These are phyloP conservation scores for Oreochromis mossambicus DNA, from an alignment of 2,797 vertebrate species.

Conservation along the genomic window DNA sequence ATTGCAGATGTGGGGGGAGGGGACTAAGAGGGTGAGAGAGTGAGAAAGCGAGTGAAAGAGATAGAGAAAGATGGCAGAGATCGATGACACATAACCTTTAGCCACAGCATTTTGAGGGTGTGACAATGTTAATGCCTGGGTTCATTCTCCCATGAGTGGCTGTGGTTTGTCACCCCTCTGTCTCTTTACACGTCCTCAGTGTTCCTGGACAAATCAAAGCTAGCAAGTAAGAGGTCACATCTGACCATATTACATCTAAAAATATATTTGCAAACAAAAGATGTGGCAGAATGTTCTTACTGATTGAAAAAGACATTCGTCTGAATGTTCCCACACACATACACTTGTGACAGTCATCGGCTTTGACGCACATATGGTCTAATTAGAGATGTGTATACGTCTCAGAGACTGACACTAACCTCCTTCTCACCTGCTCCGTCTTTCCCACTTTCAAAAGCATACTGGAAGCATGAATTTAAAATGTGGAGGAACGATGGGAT, in stretches of 20 bases:
- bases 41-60: conserved; percentile 28
- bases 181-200: background rate
- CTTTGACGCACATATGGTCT: conserved; percentile 15
- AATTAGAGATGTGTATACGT: conserved; percentile 16
- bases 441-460: background rate
- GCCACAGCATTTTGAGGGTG: conserved; percentile 50
- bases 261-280: background rate
- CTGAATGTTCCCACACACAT: background rate
- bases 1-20: conserved; percentile 57
- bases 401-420: background rate
- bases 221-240: background rate
- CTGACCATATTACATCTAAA: background rate
- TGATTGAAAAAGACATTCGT: background rate
- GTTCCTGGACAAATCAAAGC: background rate
- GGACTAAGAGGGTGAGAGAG: conserved; percentile 1
- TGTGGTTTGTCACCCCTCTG: background rate
- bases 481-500: background rate
- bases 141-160: background rate
- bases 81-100: conserved; percentile 50
- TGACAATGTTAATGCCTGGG: conserved; percentile 7
- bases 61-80: conserved; percentile 21
- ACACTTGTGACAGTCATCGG: background rate
- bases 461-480: conserved; percentile 8
- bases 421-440: background rate
- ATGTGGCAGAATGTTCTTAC: background rate